phyloP scores from a whole-genome alignment of 1,140 invertebrate species.

The Phymastichus coffea region DNA sequence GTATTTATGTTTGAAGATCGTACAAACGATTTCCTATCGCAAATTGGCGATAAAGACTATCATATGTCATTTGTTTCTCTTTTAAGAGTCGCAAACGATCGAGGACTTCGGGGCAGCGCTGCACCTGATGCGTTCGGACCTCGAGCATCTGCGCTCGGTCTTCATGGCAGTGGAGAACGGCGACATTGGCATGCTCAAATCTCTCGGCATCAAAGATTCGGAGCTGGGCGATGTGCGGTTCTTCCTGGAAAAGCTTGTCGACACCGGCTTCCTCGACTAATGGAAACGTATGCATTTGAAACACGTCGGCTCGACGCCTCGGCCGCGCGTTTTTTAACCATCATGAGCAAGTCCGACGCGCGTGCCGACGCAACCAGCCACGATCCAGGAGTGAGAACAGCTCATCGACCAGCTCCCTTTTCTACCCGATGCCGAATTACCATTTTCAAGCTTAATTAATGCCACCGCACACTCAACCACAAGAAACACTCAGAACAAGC shows the following conservation, averaged over 20 bases:
- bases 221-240: slow-evolving; percentile 96
- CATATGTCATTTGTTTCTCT: slow-evolving; percentile 32
- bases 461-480: no score
- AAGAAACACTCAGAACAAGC: no score
- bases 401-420: neutral
- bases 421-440: neutral
- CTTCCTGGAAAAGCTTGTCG: slow-evolving; percentile 94
- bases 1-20: no score
- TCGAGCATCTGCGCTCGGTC: slow-evolving; percentile 89
- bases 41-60: no score
- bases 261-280: slow-evolving; percentile 95
- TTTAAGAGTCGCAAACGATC: slow-evolving; percentile 92
- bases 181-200: slow-evolving; percentile 89
- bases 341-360: no score
- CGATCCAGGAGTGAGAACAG: neutral
- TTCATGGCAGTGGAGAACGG: slow-evolving; percentile 97
- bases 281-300: neutral
- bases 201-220: slow-evolving; percentile 91
- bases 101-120: slow-evolving; percentile 88
- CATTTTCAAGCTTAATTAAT: neutral
- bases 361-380: neutral
- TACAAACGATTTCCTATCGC: no score
- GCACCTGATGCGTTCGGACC: slow-evolving; percentile 81
- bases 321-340: no score
- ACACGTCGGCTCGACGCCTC: no score